phyloP scores from a whole-genome alignment of 2,888 invertebrate species.

The Caenorhabditis doughertyi region DNA sequence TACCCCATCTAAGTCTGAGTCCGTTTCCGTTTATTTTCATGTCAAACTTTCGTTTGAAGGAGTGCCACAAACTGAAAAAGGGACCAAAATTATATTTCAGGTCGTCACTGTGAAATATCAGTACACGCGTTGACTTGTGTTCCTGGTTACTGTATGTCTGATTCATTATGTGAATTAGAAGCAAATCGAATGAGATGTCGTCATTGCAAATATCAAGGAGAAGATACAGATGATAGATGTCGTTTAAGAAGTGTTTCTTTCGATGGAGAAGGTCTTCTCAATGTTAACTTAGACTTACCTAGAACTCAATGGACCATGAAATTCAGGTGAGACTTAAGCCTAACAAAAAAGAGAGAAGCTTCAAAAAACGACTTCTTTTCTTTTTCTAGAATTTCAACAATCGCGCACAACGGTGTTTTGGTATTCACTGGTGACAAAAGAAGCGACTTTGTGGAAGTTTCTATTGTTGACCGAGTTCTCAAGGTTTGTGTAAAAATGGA shows the following conservation, averaged over 20 bases:
- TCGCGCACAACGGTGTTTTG: conserved; percentile 74
- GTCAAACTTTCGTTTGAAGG: conserved; percentile 25
- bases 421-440: conserved; percentile 75
- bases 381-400: conserved; percentile 76
- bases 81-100: conserved; percentile 51
- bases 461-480: conserved; percentile 74
- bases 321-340: conserved; percentile 66
- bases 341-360: conserved; percentile 7
- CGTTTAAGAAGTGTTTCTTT: conserved; percentile 78
- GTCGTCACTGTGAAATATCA: conserved; percentile 69
- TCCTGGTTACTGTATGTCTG: conserved; percentile 72
- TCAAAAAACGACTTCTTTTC: conserved; percentile 17
- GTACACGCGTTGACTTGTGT: conserved; percentile 67
- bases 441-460: conserved; percentile 77
- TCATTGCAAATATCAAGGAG: conserved; percentile 65
- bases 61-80: background rate
- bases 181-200: conserved; percentile 67
- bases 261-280: conserved; percentile 73
- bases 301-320: conserved; percentile 72
- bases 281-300: conserved; percentile 68
- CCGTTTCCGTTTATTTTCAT: conserved; percentile 37
- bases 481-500: conserved; percentile 31
- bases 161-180: conserved; percentile 67
- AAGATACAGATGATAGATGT: conserved; percentile 73
- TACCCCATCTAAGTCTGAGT: conserved; percentile 50